Evolutionary conservation across 2,113 vertebrate genomes (phyloP).

Genomic region (Aldabrachelys gigantea): DNA sequence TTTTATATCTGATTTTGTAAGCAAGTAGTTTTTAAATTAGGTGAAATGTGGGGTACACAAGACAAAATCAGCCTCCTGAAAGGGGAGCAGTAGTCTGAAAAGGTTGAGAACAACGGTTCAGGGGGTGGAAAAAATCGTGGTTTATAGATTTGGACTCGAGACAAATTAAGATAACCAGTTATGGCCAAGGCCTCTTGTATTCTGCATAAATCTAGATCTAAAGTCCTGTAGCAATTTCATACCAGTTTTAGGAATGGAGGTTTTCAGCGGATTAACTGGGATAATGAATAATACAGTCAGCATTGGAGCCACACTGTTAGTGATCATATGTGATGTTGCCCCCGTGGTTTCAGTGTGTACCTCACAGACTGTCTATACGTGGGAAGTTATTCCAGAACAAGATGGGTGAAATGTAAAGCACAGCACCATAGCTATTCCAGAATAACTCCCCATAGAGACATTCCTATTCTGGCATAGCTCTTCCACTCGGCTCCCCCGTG

Average conservation of each 20-base stretch:
- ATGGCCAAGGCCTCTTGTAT: background rate
- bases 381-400: background rate
- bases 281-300: background rate
- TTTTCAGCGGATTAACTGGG: background rate
- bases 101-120: background rate
- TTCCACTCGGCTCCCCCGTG: background rate
- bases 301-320: background rate
- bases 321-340: background rate
- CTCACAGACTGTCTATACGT: background rate
- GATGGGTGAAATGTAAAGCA: background rate
- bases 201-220: background rate
- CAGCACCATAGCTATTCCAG: background rate
- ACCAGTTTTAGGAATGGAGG: background rate
- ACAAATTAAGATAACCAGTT: background rate
- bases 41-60: no score
- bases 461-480: background rate
- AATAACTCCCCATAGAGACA: background rate
- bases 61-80: no score
- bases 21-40: no score
- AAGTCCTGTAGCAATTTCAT: background rate
- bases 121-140: background rate
- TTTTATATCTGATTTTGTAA: no score
- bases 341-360: background rate
- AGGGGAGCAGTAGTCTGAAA: no score
- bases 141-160: background rate